Percentiles rank a stretch among this genome's conserved stretches.
Evolutionary conservation across 2,797 vertebrate species (phyloP).

Genomic region (Xyrichtys novacula): DNA sequence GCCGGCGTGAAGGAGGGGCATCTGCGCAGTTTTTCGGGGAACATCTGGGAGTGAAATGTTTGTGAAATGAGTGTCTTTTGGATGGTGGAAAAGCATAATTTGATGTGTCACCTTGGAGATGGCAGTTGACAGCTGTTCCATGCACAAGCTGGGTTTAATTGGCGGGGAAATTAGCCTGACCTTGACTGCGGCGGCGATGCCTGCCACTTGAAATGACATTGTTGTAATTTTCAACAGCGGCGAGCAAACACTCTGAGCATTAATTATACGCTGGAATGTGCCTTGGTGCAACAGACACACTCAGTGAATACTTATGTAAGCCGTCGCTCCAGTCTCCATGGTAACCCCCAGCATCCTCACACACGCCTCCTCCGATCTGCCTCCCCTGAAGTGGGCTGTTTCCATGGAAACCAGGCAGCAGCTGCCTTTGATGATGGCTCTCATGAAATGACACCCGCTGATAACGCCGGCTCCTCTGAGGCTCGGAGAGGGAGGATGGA

Average conservation of each 20-base stretch:
- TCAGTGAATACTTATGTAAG: conserved; percentile 87
- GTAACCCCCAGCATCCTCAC: conserved; percentile 80
- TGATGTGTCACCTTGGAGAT: conserved; percentile 84
- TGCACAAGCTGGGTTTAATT: conserved; percentile 79
- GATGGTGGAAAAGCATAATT: conserved; percentile 56
- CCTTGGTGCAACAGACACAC: conserved; percentile 69
- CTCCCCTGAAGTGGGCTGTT: conserved; percentile 83
- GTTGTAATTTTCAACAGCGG: conserved; percentile 79
- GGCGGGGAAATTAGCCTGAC: conserved; percentile 82
- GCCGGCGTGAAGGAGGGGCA: too few species aligned
- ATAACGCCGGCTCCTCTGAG: conserved; percentile 64
- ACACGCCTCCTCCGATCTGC: conserved; percentile 73
- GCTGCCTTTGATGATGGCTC: conserved; percentile 82
- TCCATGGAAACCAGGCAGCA: conserved; percentile 85
- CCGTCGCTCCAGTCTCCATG: conserved; percentile 82
- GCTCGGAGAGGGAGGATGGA: conserved; percentile 47
- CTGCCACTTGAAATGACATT: conserved; percentile 80
- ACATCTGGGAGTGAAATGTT: conserved; percentile 57
- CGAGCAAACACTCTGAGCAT: conserved; percentile 78
- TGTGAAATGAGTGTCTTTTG: conserved; percentile 51
- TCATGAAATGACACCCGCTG: conserved; percentile 78
- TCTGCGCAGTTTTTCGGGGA: conserved; percentile 25
- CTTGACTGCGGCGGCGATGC: conserved; percentile 73
- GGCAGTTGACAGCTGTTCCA: conserved; percentile 82
- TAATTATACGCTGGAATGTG: conserved; percentile 83